These are phyloP conservation scores for Sebastes kiyomatsui DNA, from an alignment of 2,797 vertebrate genomes.

Conservation along the genomic window DNA sequence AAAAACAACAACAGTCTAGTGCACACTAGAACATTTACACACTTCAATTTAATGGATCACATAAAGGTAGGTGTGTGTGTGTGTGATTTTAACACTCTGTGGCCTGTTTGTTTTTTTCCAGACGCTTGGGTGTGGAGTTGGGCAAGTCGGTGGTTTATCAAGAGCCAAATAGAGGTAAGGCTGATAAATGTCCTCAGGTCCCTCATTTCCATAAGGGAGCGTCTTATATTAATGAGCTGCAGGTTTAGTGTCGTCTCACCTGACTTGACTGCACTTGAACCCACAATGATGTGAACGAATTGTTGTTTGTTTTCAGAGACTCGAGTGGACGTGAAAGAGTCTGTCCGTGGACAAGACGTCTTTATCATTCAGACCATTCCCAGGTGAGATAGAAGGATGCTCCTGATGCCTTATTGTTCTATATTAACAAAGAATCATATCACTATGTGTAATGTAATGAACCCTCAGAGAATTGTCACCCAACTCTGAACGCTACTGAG, in stretches of 20 bases:
- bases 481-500: neutral
- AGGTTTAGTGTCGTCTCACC: neutral
- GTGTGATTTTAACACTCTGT: neutral
- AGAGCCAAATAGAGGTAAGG: constrained; percentile 92
- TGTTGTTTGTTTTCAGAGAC: constrained; percentile 84
- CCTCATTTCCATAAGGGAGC: neutral
- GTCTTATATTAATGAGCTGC: neutral
- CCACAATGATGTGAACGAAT: neutral
- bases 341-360: constrained; percentile 95
- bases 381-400: constrained; percentile 80
- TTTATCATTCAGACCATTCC: constrained; percentile 99
- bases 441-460: neutral
- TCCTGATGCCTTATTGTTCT: neutral
- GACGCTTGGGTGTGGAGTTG: constrained; percentile 93
- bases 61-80: neutral
- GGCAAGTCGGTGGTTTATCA: constrained; percentile 96
- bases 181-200: neutral
- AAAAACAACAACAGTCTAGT: neutral
- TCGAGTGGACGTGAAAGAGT: constrained; percentile 96
- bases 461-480: neutral
- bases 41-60: neutral
- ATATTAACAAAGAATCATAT: neutral
- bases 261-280: neutral
- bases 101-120: constrained; percentile 47
- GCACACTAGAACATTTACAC: neutral